Percentiles rank a stretch among this genome's conserved stretches.
These are phyloP conservation scores for Haliclystus octoradiatus DNA, from an alignment of 30 jellyfish, hydroid and myxozoan genomes.

Conservation along the genomic window DNA sequence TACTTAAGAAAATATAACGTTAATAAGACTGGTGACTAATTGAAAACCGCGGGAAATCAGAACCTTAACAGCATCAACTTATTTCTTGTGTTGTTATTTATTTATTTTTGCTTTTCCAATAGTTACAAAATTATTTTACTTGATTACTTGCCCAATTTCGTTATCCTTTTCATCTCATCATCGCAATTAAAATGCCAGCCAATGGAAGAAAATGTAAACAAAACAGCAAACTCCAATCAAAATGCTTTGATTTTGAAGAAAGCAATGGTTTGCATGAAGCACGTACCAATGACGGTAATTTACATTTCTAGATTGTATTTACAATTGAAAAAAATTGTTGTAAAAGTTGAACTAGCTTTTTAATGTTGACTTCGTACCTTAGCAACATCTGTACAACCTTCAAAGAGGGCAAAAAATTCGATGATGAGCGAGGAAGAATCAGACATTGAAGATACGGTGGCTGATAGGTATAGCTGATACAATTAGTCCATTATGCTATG, in stretches of 20 bases:
- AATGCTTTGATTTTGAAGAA: background rate
- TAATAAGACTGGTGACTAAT: no score
- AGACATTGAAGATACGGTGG: background rate
- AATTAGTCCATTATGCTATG: no score
- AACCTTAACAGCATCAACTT: no score
- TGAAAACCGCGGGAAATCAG: no score
- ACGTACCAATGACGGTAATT: background rate
- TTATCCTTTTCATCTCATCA: no score
- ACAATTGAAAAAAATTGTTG: background rate
- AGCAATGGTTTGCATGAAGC: background rate
- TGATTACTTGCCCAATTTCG: no score
- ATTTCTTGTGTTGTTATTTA: no score
- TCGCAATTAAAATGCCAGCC: conserved; percentile 34
- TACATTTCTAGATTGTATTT: background rate
- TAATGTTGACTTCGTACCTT: background rate
- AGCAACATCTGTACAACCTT: background rate
- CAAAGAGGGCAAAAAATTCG: background rate
- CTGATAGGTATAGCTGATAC: background rate
- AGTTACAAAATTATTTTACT: no score
- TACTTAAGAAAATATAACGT: no score
- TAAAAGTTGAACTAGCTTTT: background rate
- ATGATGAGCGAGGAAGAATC: background rate
- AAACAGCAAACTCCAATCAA: background rate
- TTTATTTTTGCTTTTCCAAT: no score
- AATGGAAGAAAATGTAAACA: conserved; percentile 28